phyloP scores from a whole-genome alignment of 2,888 invertebrate species.

The Leptopilina syphax region DNA sequence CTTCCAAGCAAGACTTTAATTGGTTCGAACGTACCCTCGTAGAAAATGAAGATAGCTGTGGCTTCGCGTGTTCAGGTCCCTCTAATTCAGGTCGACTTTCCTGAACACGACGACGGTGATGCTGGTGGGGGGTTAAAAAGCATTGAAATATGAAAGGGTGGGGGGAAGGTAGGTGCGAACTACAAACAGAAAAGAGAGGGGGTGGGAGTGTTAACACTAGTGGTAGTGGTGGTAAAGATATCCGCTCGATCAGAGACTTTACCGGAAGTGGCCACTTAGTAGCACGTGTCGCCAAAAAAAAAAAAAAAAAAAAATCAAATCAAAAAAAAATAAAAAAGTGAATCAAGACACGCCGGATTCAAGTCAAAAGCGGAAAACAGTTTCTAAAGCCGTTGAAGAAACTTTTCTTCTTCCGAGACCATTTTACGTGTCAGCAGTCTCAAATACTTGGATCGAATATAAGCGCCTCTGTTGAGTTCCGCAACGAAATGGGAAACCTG shows the following conservation, averaged over 20 bases:
- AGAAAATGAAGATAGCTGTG: constrained; percentile 29
- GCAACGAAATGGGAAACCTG: constrained; percentile 25
- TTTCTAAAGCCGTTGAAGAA: constrained; percentile 27
- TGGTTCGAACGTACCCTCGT: constrained; percentile 29
- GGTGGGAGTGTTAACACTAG: too few species aligned
- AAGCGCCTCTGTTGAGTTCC: constrained; percentile 21
- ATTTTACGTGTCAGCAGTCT: constrained; percentile 38
- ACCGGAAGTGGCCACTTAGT: constrained; percentile 62
- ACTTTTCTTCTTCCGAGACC: constrained; percentile 34
- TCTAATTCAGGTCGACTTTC: constrained; percentile 28
- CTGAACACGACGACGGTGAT: neutral
- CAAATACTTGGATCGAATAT: constrained; percentile 37
- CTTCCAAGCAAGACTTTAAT: constrained; percentile 25
- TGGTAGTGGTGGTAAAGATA: constrained; percentile 33
- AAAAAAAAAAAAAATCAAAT: too few species aligned
- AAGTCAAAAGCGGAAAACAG: constrained; percentile 37
- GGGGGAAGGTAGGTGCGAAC: too few species aligned
- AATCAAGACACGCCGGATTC: constrained; percentile 30
- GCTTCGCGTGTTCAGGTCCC: constrained; percentile 31
- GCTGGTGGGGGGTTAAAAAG: too few species aligned
- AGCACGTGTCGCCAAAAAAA: constrained; percentile 61
- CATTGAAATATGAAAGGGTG: too few species aligned
- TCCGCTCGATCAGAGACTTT: constrained; percentile 54
- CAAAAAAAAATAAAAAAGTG: neutral
- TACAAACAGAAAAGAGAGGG: too few species aligned